Evolutionary conservation across 2,797 vertebrate genomes (phyloP).

Genomic region (Pteronotus mesoamericanus): DNA sequence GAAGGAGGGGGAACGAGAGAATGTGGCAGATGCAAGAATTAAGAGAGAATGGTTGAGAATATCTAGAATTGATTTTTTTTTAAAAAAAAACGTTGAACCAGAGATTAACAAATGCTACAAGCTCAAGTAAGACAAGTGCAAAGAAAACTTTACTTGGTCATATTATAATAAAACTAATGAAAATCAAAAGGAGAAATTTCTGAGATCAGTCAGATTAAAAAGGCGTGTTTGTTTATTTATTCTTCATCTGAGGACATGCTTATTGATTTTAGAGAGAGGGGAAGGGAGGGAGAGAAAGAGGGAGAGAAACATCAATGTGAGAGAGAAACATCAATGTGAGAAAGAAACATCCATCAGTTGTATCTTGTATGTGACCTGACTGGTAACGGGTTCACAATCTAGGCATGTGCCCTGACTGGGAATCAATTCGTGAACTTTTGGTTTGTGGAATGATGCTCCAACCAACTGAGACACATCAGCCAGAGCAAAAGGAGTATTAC

Average conservation of each 20-base stretch:
- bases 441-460: too few species aligned
- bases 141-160: not conserved
- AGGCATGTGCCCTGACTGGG: too few species aligned
- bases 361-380: too few species aligned
- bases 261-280: too few species aligned
- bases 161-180: not conserved
- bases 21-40: not conserved
- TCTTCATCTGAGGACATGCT: too few species aligned
- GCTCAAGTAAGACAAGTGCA: not conserved
- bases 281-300: too few species aligned
- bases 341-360: too few species aligned
- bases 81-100: not conserved
- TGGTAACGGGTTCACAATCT: too few species aligned
- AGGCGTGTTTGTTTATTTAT: not conserved
- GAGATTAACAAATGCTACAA: not conserved
- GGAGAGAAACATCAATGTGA: too few species aligned
- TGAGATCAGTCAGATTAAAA: not conserved
- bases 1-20: not conserved
- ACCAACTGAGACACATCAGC: too few species aligned
- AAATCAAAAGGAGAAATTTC: not conserved
- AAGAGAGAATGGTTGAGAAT: not conserved
- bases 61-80: not conserved
- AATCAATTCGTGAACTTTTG: too few species aligned
- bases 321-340: too few species aligned
- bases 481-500: not conserved